These are phyloP conservation scores for Cyclophora albipunctata DNA, from an alignment of 2,888 invertebrate species.

Conservation along the genomic window DNA sequence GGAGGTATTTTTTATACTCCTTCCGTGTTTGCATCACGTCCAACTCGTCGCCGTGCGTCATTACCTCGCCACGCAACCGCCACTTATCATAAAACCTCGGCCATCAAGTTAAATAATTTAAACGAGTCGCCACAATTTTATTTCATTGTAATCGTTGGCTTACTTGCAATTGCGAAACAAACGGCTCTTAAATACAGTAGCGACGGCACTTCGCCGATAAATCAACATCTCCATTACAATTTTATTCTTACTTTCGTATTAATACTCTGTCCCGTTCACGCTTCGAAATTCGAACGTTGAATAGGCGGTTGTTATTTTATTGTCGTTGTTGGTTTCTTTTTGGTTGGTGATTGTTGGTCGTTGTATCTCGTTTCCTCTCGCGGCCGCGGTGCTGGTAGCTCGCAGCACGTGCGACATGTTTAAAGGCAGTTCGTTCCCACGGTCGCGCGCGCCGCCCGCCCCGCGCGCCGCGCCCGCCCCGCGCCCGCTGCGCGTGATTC, in stretches of 20 bases:
- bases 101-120: slow-evolving; percentile 22
- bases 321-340: slow-evolving; percentile 32
- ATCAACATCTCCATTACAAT: slow-evolving; percentile 63
- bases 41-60: slow-evolving; percentile 18
- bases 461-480: slow-evolving; percentile 26
- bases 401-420: slow-evolving; percentile 72
- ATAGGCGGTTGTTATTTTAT: slow-evolving; percentile 66
- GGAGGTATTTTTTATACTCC: slow-evolving; percentile 55
- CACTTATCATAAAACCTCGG: slow-evolving; percentile 11
- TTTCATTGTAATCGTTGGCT: slow-evolving; percentile 46
- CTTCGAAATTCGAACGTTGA: slow-evolving; percentile 61
- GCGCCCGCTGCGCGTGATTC: slow-evolving; percentile 53
- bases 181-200: slow-evolving; percentile 58
- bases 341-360: slow-evolving; percentile 16
- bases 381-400: slow-evolving; percentile 46
- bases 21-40: slow-evolving; percentile 40
- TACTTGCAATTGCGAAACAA: slow-evolving; percentile 39
- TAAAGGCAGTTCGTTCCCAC: slow-evolving; percentile 75
- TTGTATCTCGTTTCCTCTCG: slow-evolving; percentile 43
- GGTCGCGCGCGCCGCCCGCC: slow-evolving; percentile 57
- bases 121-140: slow-evolving; percentile 44
- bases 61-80: slow-evolving; percentile 19
- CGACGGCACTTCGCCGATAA: slow-evolving; percentile 50
- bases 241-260: slow-evolving; percentile 59
- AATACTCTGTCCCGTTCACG: slow-evolving; percentile 60